Percentiles rank a stretch among this genome's conserved stretches.
phyloP scores from a whole-genome alignment of 2,888 invertebrate species.

The Holacanthella duospinosa region DNA sequence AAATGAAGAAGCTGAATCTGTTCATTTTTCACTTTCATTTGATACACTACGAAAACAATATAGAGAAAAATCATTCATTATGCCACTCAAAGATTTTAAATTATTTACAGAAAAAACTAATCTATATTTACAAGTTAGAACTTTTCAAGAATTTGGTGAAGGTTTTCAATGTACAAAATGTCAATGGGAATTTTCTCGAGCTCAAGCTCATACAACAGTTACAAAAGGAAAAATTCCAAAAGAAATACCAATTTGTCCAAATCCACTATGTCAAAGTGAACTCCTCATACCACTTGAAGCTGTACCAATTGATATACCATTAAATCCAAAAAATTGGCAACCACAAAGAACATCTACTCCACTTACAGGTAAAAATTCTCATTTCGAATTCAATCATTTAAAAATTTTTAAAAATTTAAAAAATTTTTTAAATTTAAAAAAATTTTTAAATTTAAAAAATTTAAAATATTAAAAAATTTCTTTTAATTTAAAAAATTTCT shows the following conservation, averaged over 20 bases:
- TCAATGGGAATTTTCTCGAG: slow-evolving; percentile 33
- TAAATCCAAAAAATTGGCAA: slow-evolving; percentile 5
- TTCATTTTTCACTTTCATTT: slow-evolving; percentile 31
- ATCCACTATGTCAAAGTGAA: slow-evolving; percentile 31
- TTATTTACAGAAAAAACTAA: slow-evolving; percentile 29
- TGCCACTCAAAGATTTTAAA: slow-evolving; percentile 30
- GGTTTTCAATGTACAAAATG: slow-evolving; percentile 35
- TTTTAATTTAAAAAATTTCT: too few species aligned
- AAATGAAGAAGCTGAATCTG: slow-evolving; percentile 33
- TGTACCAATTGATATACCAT: slow-evolving; percentile 24
- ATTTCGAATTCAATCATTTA: too few species aligned
- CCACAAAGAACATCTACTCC: slow-evolving; percentile 27
- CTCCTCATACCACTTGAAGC: slow-evolving; percentile 29
- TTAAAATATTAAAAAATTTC: too few species aligned
- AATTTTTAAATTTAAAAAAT: too few species aligned
- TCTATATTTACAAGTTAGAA: slow-evolving; percentile 28
- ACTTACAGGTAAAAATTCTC: slow-evolving; percentile 31
- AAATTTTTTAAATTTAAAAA: too few species aligned
- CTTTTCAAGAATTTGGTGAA: slow-evolving; percentile 35
- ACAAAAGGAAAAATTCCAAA: slow-evolving; percentile 17
- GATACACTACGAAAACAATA: slow-evolving; percentile 33
- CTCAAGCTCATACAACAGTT: slow-evolving; percentile 22
- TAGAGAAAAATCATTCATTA: slow-evolving; percentile 31
- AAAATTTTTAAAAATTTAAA: too few species aligned
- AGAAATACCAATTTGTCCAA: slow-evolving; percentile 33